Evolutionary conservation across 2,113 vertebrate genomes (phyloP).

Genomic region (Erinaceus europaeus): DNA sequence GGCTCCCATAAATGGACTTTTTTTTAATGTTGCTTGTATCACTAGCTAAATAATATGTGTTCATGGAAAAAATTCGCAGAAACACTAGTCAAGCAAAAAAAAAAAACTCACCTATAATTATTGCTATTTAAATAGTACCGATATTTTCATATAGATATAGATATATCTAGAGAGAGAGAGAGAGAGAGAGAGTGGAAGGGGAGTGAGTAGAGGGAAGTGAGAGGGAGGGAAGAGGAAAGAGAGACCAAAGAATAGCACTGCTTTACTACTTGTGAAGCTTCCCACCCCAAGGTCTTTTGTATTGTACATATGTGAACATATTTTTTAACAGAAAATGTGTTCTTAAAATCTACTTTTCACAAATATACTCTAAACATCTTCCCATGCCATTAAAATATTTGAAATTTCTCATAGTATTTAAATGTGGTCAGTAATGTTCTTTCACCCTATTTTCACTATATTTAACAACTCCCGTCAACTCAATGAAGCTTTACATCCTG

Average conservation of each 20-base stretch:
- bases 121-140: too few species aligned
- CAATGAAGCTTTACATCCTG: not conserved
- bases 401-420: not conserved
- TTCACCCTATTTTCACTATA: not conserved
- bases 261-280: too few species aligned
- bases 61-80: not conserved
- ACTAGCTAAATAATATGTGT: not conserved
- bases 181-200: too few species aligned
- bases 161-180: too few species aligned
- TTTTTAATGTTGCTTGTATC: not conserved
- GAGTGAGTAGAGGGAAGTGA: too few species aligned
- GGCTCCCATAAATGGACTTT: too few species aligned
- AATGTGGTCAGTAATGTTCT: not conserved
- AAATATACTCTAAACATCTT: not conserved
- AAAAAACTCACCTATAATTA: not conserved
- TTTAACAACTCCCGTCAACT: not conserved
- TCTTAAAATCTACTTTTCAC: conserved; percentile 13
- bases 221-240: too few species aligned
- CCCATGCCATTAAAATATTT: not conserved
- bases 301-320: not conserved
- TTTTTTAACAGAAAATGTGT: not conserved
- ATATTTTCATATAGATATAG: too few species aligned
- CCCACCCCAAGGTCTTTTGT: too few species aligned
- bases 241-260: too few species aligned
- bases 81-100: not conserved